Evolutionary conservation across 37 sponge, comb jelly and placozoan genomes (phyloP), one percentile per base, ranked within the genome.

Genomic region (Beroe forskalii): DNA sequence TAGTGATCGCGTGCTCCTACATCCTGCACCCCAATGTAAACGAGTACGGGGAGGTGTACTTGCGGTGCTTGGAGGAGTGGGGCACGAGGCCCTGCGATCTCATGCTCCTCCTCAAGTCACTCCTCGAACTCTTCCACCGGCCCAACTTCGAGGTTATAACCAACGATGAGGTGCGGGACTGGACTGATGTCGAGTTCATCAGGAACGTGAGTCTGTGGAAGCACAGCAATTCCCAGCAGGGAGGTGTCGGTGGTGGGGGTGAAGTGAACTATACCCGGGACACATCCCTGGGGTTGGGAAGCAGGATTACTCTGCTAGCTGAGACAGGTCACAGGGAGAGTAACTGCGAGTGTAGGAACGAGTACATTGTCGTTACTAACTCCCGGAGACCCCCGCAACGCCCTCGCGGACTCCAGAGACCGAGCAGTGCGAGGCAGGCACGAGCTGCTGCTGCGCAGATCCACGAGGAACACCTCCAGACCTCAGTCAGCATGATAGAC

Each of bases 1-100:
- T 80, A 4, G 86, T 80, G 14, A 44, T 80, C 0, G 22, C 55
- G 2, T 80, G 86, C 48, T 40, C 44, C 30, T 80, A 80, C 55
- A 43, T 80, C 86, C 86, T 80, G 0, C 86, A 80, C 86, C 86
- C 86, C 86, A 80, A 80, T 43, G 35, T 80, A 24, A 80, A 80
- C 55, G 86, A 80, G 55, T 80, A 80, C 30, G 86, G 86, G 8
- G 86, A 80, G 55, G 86, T 80, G 2, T 44, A 44, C 27, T 24
- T 80, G 30, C 40, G 42, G 8, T 43, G 44, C 17, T 30, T 80
- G 43, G 19, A 41, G 4, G 55, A 42, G 1, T 80, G 86, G 86
- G 3, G 4, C 66, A 4, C 28, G n/a, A 35, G 48, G 24, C 3
- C 86, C 4, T 69, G 27, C 20, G 86, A 80, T 25, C 86, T 80